phyloP scores from a whole-genome alignment of 1,140 invertebrate species.

The Forficula auricularia region DNA sequence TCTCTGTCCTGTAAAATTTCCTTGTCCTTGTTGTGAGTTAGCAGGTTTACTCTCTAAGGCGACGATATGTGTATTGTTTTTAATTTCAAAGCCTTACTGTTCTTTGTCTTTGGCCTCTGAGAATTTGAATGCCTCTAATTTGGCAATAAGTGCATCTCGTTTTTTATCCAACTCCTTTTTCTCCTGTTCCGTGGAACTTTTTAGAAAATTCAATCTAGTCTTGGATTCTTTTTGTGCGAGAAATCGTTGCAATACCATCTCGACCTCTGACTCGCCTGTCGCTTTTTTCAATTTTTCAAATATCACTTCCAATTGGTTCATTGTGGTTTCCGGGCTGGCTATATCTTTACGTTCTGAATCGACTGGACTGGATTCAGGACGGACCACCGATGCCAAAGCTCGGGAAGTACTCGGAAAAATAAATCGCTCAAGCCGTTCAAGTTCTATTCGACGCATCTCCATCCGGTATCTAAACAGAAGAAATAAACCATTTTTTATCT shows the following conservation, averaged over 20 bases:
- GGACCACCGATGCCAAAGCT: background rate
- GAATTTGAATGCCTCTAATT: conserved; percentile 59
- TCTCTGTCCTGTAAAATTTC: too few relatives aligned
- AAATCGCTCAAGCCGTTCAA: conserved; percentile 50
- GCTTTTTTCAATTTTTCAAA: conserved; percentile 54
- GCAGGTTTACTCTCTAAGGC: background rate
- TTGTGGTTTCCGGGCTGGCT: conserved; percentile 21
- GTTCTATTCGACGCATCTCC: conserved; percentile 42
- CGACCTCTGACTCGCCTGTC: conserved; percentile 51
- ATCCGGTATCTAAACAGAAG: conserved; percentile 34
- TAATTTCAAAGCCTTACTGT: conserved; percentile 33
- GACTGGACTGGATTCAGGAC: background rate
- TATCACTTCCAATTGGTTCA: conserved; percentile 39
- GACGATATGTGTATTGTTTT: background rate
- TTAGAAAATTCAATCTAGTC: conserved; percentile 43
- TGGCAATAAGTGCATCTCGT: conserved; percentile 42
- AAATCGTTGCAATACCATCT: conserved; percentile 55
- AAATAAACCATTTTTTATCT: too few relatives aligned
- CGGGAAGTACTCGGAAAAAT: conserved; percentile 34
- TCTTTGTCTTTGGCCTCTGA: conserved; percentile 59
- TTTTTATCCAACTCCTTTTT: conserved; percentile 48
- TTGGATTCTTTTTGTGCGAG: conserved; percentile 49
- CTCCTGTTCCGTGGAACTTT: conserved; percentile 47
- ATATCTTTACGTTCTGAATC: conserved; percentile 17
- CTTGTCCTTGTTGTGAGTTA: background rate